Evolutionary conservation across 2,888 invertebrate genomes (phyloP), one percentile per base, ranked within the genome.

Genomic region (Molorchus minor): DNA sequence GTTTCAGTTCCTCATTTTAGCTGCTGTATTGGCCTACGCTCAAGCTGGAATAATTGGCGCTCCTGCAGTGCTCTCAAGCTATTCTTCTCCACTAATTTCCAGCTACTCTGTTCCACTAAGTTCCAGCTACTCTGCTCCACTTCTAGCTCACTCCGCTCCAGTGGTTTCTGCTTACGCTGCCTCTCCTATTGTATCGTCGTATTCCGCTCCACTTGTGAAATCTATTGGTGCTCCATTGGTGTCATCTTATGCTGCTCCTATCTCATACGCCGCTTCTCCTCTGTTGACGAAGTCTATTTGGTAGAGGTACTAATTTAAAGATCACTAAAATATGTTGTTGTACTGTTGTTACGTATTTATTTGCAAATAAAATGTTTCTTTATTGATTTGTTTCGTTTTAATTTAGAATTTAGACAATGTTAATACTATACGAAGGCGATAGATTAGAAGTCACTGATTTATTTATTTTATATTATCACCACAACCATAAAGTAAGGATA

Each of bases 21-120:
- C 84, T 75, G 83, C 86, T 76, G 81, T 83, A 71, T 83, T 86
- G 79, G 85, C 87, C 71, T 82, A 84, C 65, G 86, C 85, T 72
- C 84, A 83, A 74, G 88, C 88, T 56, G 88, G 88, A 64, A 76
- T 83, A 70, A 75, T 87, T 13, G 57, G 62, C 43, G 71, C 76
- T 44, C 71, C 70, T 43, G 59, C 63, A 15, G 73, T 73, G 5
- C 10, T 33, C 33, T 33, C 60, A 8, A 43, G 61, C 17, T 49
- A 58, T 17, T 33, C 58, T n/a, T 69, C 75, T 20, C 75, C 77
- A 52, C 67, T 71, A 53, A 64, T 64, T 13, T 47, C 70, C 16
- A 53, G 60, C 21, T 83, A 84, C 20, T 85, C 87, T 29, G 85
- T 86, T 25, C 84, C 87, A 67, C 84, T 84, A 51, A 86, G 87